Percentiles rank a stretch among this genome's conserved stretches.
Conservation (phyloP, 2,797 vertebrate species). For the Hephaestus fuliginosus region DNA sequence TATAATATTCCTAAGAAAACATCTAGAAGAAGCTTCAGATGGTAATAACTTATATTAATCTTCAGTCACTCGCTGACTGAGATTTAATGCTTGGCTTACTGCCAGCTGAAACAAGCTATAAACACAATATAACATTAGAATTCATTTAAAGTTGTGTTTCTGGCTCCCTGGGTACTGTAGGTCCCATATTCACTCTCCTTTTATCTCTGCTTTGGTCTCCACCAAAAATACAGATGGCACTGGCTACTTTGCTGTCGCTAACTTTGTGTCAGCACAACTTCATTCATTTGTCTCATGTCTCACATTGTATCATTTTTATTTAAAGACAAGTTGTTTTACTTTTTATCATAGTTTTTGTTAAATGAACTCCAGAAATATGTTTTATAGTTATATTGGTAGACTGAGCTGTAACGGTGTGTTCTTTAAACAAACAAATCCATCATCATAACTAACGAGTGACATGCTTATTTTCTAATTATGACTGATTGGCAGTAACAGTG, state of each 20-base stretch:
- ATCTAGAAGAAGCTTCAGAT: no score
- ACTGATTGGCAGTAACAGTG: constrained; percentile 3
- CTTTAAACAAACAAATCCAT: neutral
- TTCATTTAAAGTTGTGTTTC: no score
- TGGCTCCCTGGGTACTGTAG: no score
- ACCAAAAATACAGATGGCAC: no score
- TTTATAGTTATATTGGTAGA: neutral
- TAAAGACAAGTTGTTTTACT: neutral
- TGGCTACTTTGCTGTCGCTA: no score
- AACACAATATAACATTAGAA: neutral
- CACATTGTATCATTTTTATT: neutral
- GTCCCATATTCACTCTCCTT: no score
- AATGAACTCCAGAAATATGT: neutral
- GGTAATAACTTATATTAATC: no score
- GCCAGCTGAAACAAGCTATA: neutral
- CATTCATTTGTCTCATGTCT: neutral
- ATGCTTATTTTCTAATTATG: constrained; percentile 17
- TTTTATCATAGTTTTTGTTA: neutral
- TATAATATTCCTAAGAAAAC: neutral
- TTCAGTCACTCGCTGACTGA: no score
- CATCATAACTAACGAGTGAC: neutral
- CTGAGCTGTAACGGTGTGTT: neutral
- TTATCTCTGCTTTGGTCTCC: no score
- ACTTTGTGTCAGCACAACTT: no score
- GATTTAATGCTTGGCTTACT: neutral